These are phyloP conservation scores for Hedya salicella DNA, from an alignment of 2,888 invertebrate genomes.

Conservation along the genomic window DNA sequence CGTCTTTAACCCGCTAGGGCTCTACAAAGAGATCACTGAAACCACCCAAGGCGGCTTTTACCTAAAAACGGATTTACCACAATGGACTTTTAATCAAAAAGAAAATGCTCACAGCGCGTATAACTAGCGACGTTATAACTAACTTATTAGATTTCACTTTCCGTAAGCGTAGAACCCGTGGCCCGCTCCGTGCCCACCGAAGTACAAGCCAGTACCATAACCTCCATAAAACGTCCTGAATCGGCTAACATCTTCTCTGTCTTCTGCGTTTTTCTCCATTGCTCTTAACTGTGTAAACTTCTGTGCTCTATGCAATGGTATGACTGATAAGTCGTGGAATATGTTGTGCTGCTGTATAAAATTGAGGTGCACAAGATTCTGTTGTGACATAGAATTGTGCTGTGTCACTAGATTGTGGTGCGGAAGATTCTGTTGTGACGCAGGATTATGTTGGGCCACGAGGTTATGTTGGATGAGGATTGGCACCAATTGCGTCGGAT, in stretches of 20 bases:
- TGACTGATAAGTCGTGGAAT: constrained; percentile 71
- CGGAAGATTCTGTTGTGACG: too few relatives aligned
- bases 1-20: background rate
- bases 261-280: constrained; percentile 56
- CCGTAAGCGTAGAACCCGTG: constrained; percentile 76
- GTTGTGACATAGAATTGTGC: background rate
- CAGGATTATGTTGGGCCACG: constrained; percentile 57
- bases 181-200: constrained; percentile 75
- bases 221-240: constrained; percentile 73
- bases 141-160: constrained; percentile 46
- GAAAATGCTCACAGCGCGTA: background rate
- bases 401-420: background rate
- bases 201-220: constrained; percentile 70
- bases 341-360: constrained; percentile 1
- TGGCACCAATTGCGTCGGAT: constrained; percentile 60
- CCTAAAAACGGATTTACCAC: constrained; percentile 16
- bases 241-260: constrained; percentile 60
- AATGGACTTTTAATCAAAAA: constrained; percentile 22
- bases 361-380: constrained; percentile 52
- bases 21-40: constrained; percentile 13
- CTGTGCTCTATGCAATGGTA: constrained; percentile 66
- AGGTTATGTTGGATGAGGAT: constrained; percentile 60
- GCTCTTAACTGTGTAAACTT: constrained; percentile 56
- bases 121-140: constrained; percentile 32
- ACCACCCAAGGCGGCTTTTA: constrained; percentile 16